A percentile compares a stretch with the other conserved stretches of the same genome.
phyloP scores from a whole-genome alignment of 2,888 invertebrate genomes.

The Timema cristinae region DNA sequence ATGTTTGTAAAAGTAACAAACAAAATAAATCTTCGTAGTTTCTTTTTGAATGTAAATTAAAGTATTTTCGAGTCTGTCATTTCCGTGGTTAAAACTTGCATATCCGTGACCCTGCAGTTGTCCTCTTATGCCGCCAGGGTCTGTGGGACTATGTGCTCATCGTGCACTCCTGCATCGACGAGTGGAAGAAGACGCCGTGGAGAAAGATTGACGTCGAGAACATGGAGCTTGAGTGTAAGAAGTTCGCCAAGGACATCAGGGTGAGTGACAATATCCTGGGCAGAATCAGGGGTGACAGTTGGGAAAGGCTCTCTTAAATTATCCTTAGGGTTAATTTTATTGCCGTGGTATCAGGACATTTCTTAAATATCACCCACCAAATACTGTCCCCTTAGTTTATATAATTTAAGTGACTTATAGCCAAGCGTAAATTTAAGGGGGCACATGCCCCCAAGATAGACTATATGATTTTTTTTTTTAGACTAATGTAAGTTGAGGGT shows the following conservation, averaged over 20 bases:
- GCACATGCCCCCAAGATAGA: no score
- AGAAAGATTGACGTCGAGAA: conserved; percentile 89
- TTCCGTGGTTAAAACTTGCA: background rate
- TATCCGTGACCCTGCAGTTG: background rate
- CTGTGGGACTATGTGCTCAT: conserved; percentile 88
- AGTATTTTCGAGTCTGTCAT: background rate
- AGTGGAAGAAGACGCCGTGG: conserved; percentile 94
- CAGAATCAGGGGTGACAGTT: no score
- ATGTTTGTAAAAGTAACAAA: no score
- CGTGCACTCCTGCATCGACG: conserved; percentile 75
- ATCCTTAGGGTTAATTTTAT: no score
- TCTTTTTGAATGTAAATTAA: background rate
- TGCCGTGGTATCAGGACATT: no score
- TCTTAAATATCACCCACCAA: no score
- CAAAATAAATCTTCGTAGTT: background rate
- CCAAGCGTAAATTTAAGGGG: no score
- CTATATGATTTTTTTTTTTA: no score
- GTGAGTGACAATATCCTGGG: conserved; percentile 44
- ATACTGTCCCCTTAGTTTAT: no score
- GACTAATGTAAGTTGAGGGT: no score
- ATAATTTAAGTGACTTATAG: no score
- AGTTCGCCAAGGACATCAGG: conserved; percentile 81
- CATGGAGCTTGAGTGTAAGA: conserved; percentile 93
- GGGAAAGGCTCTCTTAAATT: no score
- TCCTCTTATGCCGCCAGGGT: conserved; percentile 43